These are phyloP conservation scores for Parasteatoda tepidariorum DNA, from an alignment of 1,140 invertebrate species.

Conservation along the genomic window DNA sequence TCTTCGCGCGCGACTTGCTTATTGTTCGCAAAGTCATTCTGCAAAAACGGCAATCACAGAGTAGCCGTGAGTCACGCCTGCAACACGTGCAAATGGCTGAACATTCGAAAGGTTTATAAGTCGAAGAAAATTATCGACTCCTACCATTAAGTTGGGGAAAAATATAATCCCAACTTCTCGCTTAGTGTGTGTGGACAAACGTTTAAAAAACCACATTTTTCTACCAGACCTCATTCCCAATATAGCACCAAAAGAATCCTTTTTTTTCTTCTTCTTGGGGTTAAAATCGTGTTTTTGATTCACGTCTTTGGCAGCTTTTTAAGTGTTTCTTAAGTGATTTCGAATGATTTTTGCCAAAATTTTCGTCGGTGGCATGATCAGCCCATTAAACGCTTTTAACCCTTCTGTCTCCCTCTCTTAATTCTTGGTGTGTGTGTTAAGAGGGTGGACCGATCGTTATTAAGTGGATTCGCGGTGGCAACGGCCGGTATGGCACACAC, in stretches of 20 bases:
- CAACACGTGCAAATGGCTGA: conserved; percentile 43
- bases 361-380: conserved; percentile 38
- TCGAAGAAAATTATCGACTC: conserved; percentile 34
- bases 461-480: conserved; percentile 25
- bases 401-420: conserved; percentile 14
- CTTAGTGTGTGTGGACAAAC: conserved; percentile 38
- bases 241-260: neutral
- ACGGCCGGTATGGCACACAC: conserved; percentile 44
- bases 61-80: conserved; percentile 33
- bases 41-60: conserved; percentile 1
- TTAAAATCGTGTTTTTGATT: conserved; percentile 48
- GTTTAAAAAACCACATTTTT: conserved; percentile 21
- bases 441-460: conserved; percentile 47
- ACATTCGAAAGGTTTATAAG: conserved; percentile 19
- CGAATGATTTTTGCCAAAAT: conserved; percentile 45
- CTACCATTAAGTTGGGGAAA: neutral
- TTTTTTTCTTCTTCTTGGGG: conserved; percentile 22
- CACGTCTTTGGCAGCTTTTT: conserved; percentile 35
- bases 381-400: conserved; percentile 35
- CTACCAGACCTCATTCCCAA: neutral
- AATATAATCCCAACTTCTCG: neutral
- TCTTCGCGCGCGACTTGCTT: neutral
- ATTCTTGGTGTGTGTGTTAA: conserved; percentile 8
- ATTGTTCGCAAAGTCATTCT: conserved; percentile 44
- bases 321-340: conserved; percentile 49